Percentiles rank a stretch among this genome's conserved stretches.
Conservation (phyloP, 2,797 vertebrate species). For the Saguinus oedipus region DNA sequence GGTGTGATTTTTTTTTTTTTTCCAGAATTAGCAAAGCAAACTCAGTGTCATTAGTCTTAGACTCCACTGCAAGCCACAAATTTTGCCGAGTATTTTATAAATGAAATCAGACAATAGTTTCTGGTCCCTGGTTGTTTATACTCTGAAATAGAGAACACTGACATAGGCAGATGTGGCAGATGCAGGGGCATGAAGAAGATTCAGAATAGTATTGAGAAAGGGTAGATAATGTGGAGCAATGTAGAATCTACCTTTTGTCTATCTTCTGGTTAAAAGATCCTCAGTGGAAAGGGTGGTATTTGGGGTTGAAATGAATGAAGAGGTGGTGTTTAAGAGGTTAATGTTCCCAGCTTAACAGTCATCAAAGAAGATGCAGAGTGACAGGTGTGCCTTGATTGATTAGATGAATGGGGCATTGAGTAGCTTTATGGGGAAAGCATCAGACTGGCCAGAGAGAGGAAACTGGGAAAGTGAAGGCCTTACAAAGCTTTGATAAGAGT, state of each 20-base stretch:
- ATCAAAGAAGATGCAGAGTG: slow-evolving; percentile 8
- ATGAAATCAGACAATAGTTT: background rate
- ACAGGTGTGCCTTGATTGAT: background rate
- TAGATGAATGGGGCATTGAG: background rate
- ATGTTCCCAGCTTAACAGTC: background rate
- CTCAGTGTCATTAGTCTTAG: background rate
- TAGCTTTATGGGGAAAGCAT: background rate
- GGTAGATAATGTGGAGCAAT: background rate
- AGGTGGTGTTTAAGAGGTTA: background rate
- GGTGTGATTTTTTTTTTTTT: background rate
- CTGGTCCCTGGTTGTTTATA: background rate
- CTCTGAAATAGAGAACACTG: background rate
- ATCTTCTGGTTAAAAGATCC: background rate
- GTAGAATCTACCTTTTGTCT: background rate
- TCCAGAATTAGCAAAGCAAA: background rate
- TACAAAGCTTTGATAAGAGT: background rate
- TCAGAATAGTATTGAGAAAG: background rate
- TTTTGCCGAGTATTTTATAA: background rate
- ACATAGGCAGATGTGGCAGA: background rate
- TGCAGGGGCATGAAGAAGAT: background rate
- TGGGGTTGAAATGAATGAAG: background rate
- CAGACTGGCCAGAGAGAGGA: background rate
- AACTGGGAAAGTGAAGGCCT: background rate
- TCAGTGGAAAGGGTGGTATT: background rate
- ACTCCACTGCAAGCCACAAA: background rate